Evolutionary conservation across 2,113 vertebrate species (phyloP), one percentile per base, ranked within the genome.

Genomic region (Zosterops hypoxanthus): DNA sequence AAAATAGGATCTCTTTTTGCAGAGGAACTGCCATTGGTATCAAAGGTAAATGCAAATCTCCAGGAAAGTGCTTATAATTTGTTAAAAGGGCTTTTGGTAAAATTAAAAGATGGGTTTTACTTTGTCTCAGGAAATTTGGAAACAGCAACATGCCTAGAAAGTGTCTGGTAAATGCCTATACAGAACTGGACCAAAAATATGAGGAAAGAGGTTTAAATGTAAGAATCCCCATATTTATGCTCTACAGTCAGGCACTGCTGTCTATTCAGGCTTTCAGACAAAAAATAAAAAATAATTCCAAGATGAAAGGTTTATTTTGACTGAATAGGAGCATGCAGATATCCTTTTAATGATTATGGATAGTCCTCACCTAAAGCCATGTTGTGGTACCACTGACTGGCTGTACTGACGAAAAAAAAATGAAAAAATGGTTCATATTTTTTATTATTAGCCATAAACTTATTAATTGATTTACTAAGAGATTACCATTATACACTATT

Each of bases 381-480:
- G 33, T 69, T 86, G 42, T 19, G 80, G 28, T 61, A 57, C 59
- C 55, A 71, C 31, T 63, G 52, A 36, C 36, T 95, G 80, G 86
- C 49, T 77, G 92, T 65, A 60, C 52, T 93, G 33, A 94, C 90
- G 47, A 39, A 39, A 39, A 39, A 39, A 39, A 39, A 39, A 39
- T 39, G 39, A 39, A 39, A 39, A 39, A 77, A 53, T 68, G 17
- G 80, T 97, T 79, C 47, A 11, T 72, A 26, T 79, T 81, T 94
- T 96, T 96, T 94, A 70, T 86, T 65, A 52, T 90, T 89, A 57
- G 16, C 91, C 47, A 44, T 97, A 82, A 97, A 95, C 56, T 53
- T 72, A 87, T 78, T 96, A 92, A 93, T 92, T 96, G 56, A 94
- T 97, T 97, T 96, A 72, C 68, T 50, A 71, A 93, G 46, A 68